A percentile compares a stretch with the other conserved stretches of the same genome.
These are phyloP conservation scores for Eurois occulta DNA, from an alignment of 2,888 invertebrate genomes.

Conservation along the genomic window DNA sequence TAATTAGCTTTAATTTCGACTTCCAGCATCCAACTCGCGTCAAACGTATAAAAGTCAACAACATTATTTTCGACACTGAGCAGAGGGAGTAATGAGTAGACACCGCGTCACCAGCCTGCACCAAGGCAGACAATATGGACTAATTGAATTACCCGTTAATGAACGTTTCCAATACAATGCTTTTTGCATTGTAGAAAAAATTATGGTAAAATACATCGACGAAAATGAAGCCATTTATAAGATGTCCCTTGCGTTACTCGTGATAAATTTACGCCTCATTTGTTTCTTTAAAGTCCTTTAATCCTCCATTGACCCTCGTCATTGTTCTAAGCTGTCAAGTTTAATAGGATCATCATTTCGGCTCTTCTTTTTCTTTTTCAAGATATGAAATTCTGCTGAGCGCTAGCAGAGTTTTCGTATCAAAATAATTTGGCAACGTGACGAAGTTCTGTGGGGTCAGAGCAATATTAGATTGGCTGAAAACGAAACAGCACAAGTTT, in stretches of 20 bases:
- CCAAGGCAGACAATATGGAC: neutral
- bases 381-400: constrained; percentile 1
- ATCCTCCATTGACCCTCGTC: constrained; percentile 31
- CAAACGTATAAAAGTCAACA: too few relatives aligned
- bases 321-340: neutral
- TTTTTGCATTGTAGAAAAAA: too few relatives aligned
- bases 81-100: neutral
- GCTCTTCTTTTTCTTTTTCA: neutral
- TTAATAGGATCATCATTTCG: neutral
- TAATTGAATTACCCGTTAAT: neutral
- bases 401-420: constrained; percentile 26
- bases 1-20: too few relatives aligned
- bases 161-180: neutral
- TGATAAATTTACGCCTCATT: constrained; percentile 50
- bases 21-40: too few relatives aligned
- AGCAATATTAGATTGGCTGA: constrained; percentile 45
- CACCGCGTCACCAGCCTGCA: neutral
- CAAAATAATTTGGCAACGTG: constrained; percentile 50
- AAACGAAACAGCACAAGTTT: constrained; percentile 44
- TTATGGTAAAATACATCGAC: neutral
- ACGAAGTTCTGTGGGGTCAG: constrained; percentile 27
- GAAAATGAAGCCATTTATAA: constrained; percentile 65
- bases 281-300: constrained; percentile 27
- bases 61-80: neutral
- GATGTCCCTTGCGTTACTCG: constrained; percentile 46